These are phyloP conservation scores for Malurus elegans DNA, from an alignment of 2,113 vertebrate species.

Conservation along the genomic window DNA sequence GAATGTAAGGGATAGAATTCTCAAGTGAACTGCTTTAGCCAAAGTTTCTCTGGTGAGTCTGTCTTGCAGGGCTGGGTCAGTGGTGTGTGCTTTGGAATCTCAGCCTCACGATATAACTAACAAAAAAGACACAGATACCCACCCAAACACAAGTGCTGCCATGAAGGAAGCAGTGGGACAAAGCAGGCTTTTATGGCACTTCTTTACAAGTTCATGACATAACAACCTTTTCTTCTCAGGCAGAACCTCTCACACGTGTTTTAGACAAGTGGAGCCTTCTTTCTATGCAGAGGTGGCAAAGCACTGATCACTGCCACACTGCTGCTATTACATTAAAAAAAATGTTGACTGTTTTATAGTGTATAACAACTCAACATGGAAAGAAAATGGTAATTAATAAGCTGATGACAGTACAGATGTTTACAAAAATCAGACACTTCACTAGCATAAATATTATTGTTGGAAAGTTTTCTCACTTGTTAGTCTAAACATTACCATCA, in stretches of 20 bases:
- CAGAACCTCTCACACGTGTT: not conserved
- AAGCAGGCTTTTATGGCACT: not conserved
- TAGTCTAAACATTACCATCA: not conserved
- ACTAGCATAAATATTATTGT: not conserved
- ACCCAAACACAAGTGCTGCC: not conserved
- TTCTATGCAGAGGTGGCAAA: not conserved
- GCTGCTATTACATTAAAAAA: not conserved
- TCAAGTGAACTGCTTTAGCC: not conserved
- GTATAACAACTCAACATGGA: not conserved
- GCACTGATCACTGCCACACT: not conserved
- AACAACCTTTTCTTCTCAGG: not conserved
- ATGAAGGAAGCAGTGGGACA: not conserved
- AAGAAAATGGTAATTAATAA: not conserved
- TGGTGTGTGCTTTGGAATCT: not conserved
- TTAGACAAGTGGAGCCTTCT: fast-evolving
- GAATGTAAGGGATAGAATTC: not conserved
- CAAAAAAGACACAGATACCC: not conserved
- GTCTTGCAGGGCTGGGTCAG: not conserved
- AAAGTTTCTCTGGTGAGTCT: not conserved
- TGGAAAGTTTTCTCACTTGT: not conserved
- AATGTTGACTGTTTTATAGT: not conserved
- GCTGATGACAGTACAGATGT: not conserved
- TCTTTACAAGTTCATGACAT: not conserved
- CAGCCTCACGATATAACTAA: not conserved
- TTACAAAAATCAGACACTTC: not conserved